Evolutionary conservation across 2,797 vertebrate species (phyloP).

Genomic region (Lacerta viridis): DNA sequence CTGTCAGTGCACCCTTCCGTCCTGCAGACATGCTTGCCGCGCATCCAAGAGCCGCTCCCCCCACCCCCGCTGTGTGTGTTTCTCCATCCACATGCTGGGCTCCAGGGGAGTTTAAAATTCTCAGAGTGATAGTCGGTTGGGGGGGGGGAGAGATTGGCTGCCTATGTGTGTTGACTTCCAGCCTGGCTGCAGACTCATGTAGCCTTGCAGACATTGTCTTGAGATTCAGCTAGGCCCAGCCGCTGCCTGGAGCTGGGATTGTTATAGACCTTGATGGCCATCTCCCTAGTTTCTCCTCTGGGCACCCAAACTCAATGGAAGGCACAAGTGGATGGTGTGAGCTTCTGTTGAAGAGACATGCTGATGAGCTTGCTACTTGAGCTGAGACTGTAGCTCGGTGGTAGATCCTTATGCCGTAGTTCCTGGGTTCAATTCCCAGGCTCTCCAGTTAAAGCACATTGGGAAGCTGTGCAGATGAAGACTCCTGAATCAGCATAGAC

Average conservation of each 20-base stretch:
- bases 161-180: background rate
- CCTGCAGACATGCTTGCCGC: constrained; percentile 25
- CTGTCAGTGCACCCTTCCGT: constrained; percentile 26
- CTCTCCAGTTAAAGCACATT: background rate
- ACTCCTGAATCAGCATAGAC: background rate
- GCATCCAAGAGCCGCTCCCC: constrained; percentile 28
- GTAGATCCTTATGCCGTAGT: background rate
- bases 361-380: background rate
- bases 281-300: background rate
- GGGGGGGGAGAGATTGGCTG: too few species aligned
- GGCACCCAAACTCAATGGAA: background rate
- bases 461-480: background rate
- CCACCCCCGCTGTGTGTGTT: constrained; percentile 3
- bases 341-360: background rate
- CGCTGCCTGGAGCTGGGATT: background rate
- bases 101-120: background rate
- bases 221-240: background rate
- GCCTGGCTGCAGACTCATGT: background rate
- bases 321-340: background rate
- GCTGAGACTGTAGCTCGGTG: background rate
- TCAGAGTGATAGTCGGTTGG: background rate
- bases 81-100: constrained; percentile 2
- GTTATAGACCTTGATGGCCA: background rate
- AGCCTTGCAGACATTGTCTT: background rate
- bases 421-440: background rate